Conservation (phyloP, 2,888 invertebrate species). For the Subacronicta megacephala region DNA sequence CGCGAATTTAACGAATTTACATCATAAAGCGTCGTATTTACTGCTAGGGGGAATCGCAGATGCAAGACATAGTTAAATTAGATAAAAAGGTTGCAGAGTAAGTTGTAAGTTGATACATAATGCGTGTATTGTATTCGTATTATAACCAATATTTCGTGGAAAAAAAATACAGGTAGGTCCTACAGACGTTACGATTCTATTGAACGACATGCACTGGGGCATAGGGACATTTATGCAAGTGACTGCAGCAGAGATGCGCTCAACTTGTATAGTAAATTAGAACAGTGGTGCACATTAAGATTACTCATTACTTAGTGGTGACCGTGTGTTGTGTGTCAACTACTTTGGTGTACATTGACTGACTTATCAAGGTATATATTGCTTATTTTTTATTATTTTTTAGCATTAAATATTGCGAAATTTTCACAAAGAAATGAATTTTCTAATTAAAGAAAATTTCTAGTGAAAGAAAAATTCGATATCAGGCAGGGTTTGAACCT, state of each 20-base stretch:
- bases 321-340: too few relatives aligned
- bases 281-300: too few relatives aligned
- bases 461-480: too few relatives aligned
- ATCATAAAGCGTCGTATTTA: slow-evolving; percentile 14
- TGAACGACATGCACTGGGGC: neutral
- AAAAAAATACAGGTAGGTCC: neutral
- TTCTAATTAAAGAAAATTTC: too few relatives aligned
- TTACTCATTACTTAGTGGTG: too few relatives aligned
- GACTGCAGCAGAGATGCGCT: neutral
- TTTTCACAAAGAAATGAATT: too few relatives aligned
- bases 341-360: too few relatives aligned
- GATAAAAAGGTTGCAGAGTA: neutral
- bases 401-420: too few relatives aligned
- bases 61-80: slow-evolving; percentile 1
- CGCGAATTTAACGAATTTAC: slow-evolving; percentile 8
- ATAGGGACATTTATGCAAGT: neutral
- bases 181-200: neutral
- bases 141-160: neutral
- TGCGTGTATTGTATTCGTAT: neutral
- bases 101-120: slow-evolving; percentile 3
- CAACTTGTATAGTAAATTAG: too few relatives aligned
- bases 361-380: too few relatives aligned
- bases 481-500: too few relatives aligned
- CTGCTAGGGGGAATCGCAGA: slow-evolving; percentile 1
- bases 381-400: too few relatives aligned